Percentiles rank a stretch among this genome's conserved stretches.
Conservation (phyloP, 2,797 vertebrate species). For the Rhinogobio ventralis region DNA sequence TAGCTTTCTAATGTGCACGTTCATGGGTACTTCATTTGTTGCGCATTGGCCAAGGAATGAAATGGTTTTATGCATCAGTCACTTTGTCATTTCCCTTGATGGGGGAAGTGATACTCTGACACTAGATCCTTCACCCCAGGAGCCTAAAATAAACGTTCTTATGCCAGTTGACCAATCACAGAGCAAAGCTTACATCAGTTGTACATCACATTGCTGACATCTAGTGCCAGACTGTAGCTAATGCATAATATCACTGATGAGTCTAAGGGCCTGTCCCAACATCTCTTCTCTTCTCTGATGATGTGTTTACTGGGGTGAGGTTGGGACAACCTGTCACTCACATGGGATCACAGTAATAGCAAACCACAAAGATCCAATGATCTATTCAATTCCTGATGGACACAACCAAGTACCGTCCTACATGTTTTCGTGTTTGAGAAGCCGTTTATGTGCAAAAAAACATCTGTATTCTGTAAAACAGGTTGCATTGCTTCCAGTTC, state of each 20-base stretch:
- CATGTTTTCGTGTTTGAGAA: too few species aligned
- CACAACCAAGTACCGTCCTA: too few species aligned
- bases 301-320: too few species aligned
- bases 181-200: not conserved
- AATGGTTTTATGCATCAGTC: constrained; percentile 29
- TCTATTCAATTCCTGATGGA: too few species aligned
- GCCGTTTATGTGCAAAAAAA: too few species aligned
- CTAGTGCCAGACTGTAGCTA: constrained; percentile 56
- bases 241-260: not conserved
- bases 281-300: too few species aligned
- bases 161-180: not conserved
- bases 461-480: too few species aligned
- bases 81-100: constrained; percentile 26
- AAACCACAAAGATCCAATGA: too few species aligned
- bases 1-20: not conserved
- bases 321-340: too few species aligned
- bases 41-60: not conserved
- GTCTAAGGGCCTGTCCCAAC: not conserved
- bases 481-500: too few species aligned
- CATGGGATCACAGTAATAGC: too few species aligned
- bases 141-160: constrained; percentile 21
- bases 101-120: constrained; percentile 13
- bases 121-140: constrained; percentile 23
- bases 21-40: constrained; percentile 12
- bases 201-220: constrained; percentile 61